Base-by-base conservation (phyloP, 2,888 invertebrate genomes). In the Anticlea derivata region DNA sequence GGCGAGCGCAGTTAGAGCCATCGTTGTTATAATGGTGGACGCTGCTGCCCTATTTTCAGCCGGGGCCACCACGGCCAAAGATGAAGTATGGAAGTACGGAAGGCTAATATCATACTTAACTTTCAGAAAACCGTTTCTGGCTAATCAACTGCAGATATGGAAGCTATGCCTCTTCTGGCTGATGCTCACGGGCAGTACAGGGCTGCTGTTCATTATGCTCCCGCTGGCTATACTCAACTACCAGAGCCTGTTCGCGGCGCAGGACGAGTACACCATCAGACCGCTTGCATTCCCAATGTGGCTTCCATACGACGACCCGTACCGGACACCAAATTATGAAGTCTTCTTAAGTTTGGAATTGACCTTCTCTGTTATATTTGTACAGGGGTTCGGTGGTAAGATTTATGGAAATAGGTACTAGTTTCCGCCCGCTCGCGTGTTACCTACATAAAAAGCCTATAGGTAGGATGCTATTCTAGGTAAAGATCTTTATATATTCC, bases 251-350 rank as follows among this genome's bases (percentile, higher is more conserved):
- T 70, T 85, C 22, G 73, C 63, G 1, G 75, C 76, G 0, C 66
- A 73, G 5, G 66, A 77, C 33, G 84, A 80, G 46, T 46, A 79
- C 45, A 73, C 51, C 7, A 50, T 58, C 1, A 69, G 83, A 22
- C 86, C 86, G 0, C 54, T 86, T 1, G 65, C 74, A 1, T 84
- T 82, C 41, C 81, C 84, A 0, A 52, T 83, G 54, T 85, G 84
- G 84, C 60, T 86, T 1, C 84, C 86, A 0, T 13, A 72, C 6
- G 82, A 82, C 24, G 84, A 85, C 41, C 75, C 81, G 0, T 78
- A 81, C 52, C 66, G 76, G 13, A 74, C 83, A 5, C 86, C 86
- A 0, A 78, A 78, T 46, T 86, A 84, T 49, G 86, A 86, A 71
- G 24, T 80, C 1, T 78, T 86, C 27, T 37, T 84, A 7, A 1